Evolutionary conservation across 2,888 invertebrate species (phyloP).

Genomic region (Conus canariensis): DNA sequence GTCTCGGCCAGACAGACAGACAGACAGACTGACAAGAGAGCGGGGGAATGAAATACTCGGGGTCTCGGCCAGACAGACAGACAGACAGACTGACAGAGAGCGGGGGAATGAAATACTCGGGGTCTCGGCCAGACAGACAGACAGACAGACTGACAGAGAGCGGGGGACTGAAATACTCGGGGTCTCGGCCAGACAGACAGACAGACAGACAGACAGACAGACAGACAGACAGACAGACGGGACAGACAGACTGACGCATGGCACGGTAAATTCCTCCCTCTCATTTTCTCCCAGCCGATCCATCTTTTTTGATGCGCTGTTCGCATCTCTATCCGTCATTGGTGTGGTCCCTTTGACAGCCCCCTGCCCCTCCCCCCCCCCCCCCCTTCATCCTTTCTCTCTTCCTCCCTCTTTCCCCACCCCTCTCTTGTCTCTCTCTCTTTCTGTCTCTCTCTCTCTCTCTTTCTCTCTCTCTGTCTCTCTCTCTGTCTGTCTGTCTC

Average conservation of each 20-base stretch:
- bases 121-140: background rate
- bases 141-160: background rate
- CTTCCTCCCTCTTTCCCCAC: background rate
- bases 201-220: background rate
- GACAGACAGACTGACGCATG: background rate
- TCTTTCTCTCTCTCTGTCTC: background rate
- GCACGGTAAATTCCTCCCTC: too few relatives aligned
- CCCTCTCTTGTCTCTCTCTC: background rate
- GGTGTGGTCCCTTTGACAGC: background rate
- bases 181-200: background rate
- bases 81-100: too few relatives aligned
- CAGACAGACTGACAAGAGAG: background rate
- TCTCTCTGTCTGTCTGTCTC: background rate
- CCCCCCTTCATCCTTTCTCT: background rate
- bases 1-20: background rate
- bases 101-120: too few relatives aligned
- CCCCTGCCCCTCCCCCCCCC: background rate
- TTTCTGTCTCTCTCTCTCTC: background rate
- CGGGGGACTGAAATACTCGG: background rate
- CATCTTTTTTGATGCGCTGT: conserved; percentile 18
- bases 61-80: background rate
- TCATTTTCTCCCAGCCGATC: background rate
- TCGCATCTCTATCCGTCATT: conserved; percentile 1
- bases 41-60: background rate
- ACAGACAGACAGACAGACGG: too few relatives aligned